Evolutionary conservation across 2,888 invertebrate genomes (phyloP), one percentile per base, ranked within the genome.

Genomic region (Nomada hirtipes): DNA sequence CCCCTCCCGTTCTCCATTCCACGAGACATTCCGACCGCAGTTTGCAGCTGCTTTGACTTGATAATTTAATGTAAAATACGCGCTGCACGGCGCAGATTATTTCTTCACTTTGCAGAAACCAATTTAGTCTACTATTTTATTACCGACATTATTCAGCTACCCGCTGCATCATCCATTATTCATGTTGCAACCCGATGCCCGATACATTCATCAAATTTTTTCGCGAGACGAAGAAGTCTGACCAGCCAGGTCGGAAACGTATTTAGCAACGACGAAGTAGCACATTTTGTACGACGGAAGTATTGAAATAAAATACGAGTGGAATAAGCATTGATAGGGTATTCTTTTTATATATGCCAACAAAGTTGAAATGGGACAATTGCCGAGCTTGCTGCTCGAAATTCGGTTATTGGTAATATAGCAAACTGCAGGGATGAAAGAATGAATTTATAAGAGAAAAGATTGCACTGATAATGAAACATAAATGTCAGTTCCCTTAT

Each of bases 401-500:
- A 4, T 47, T 47, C 47, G 3, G 15, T 15, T 47, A 47, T 23
- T 2, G 4, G 20, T 23, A 13, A 23, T 13, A 7, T 7, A 9
- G 4, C 18, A 42, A 44, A 4, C 11, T 44, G 13, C 2, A 20
- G 15, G 15, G 10, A 20, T 0, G 23, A 3, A 47, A 15, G 10
- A 60, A 71, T 71, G 13, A 36, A 65, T 60, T 52, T 44, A 18
- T 44, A 47, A 60, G 18, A 1, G 18, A 23, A 20, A 55, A 61
- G 65, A 18, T 18, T 44, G 4, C n/a, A 47, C 55, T 23, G 60
- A 60, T 65, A 65, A 70, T 42, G 65, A 79, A 79, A 53, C 60
- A 23, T 71, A 71, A 79, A 79, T 79, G 78, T 71, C 79, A 71
- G 61, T 71, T 67, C 55, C 60, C 60, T 71, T 65, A 55, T 79